These are phyloP conservation scores for Papilio demoleus DNA, from an alignment of 2,888 invertebrate genomes.

Conservation along the genomic window DNA sequence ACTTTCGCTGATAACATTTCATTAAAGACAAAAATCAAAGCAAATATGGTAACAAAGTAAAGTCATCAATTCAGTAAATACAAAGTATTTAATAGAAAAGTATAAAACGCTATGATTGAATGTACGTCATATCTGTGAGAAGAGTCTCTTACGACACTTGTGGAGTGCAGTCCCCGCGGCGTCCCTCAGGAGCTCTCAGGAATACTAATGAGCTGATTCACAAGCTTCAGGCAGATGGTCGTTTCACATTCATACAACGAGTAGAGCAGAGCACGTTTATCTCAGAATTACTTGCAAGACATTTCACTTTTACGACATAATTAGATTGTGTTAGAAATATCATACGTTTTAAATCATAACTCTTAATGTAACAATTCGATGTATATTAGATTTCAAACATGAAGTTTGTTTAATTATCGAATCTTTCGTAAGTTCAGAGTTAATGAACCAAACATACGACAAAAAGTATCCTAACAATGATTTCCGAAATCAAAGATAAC, in stretches of 20 bases:
- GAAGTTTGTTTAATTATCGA: no score
- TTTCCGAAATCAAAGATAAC: no score
- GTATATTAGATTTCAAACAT: no score
- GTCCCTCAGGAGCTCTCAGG: background rate
- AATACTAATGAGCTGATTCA: conserved; percentile 33
- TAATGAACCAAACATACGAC: no score
- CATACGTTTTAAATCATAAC: no score
- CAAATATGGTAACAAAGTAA: background rate
- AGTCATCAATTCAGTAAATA: background rate
- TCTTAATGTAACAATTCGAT: no score
- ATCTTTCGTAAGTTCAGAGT: no score
- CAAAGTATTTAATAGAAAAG: background rate
- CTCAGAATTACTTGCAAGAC: background rate
- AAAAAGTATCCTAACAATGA: no score
- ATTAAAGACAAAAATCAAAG: background rate
- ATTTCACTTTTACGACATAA: background rate
- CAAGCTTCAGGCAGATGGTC: background rate
- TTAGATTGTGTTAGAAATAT: no score
- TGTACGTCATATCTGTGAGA: conserved; percentile 2
- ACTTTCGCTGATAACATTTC: background rate
- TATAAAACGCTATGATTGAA: conserved; percentile 23
- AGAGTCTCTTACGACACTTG: conserved; percentile 9
- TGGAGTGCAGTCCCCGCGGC: conserved; percentile 6
- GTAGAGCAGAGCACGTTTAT: background rate
- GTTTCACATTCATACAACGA: background rate